Evolutionary conservation across 2,888 invertebrate genomes (phyloP), one percentile per base, ranked within the genome.

Genomic region (Gonocerus acuteangulatus): DNA sequence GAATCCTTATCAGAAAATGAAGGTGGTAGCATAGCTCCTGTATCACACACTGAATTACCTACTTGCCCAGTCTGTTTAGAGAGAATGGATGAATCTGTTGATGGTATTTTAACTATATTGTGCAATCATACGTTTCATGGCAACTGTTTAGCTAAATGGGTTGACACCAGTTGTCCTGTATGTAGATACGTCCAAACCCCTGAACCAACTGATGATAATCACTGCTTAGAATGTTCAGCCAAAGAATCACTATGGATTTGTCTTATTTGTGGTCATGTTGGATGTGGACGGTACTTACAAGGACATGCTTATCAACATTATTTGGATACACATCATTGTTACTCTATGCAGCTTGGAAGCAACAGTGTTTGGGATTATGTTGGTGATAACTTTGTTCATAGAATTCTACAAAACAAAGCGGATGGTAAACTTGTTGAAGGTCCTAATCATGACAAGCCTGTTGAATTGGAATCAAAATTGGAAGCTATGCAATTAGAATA

Each of bases 301-400:
- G 95, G 95, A 0, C 99, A 99, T 76, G 99, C 99, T 0, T 93
- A 92, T 69, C 75, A 77, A 79, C 99, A 99, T 74, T 99, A 92
- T 76, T 79, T 89, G 61, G 89, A 90, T 61, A 95, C 99, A 0
- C 91, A 94, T 69, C 99, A 99, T 75, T 95, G 95, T 16, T 99
- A 95, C 72, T 93, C 96, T 3, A 82, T 99, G 80, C 95, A 99
- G 73, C 77, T 97, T 62, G 96, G 95, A 1, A 94, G 92, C 47
- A 94, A 95, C 72, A 80, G 95, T 54, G 99, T 99, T 0, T 99
- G 99, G 99, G 99, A 99, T 73, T 99, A 99, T 74, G 95, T 95
- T 56, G 96, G 96, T 68, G 95, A 95, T 75, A 94, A 92, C 75
- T 95, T 93, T 77, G 95, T 95, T 7, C 95, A 95, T 77, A 84